phyloP scores from a whole-genome alignment of 2,888 invertebrate species.

The Maniola hyperantus region DNA sequence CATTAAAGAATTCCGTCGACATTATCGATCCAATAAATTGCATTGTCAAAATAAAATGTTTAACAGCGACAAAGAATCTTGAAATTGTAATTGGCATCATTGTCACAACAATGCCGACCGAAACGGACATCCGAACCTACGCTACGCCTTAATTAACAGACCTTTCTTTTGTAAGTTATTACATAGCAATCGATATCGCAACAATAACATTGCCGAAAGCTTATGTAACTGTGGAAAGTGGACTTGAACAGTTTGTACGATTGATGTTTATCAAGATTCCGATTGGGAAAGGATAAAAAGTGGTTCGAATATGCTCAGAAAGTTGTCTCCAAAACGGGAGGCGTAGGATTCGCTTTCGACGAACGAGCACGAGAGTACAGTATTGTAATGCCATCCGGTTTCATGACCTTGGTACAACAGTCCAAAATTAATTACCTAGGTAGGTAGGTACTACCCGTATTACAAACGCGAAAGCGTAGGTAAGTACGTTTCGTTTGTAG shows the following conservation, averaged over 20 bases:
- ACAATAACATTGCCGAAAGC: conserved; percentile 58
- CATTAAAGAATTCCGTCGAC: conserved; percentile 8
- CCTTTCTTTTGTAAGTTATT: conserved; percentile 57
- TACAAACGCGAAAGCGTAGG: too few species aligned
- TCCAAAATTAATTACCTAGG: conserved; percentile 50
- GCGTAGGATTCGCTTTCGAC: conserved; percentile 72
- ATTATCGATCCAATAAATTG: conserved; percentile 22
- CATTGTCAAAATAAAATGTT: conserved; percentile 20
- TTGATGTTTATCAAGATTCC: conserved; percentile 71
- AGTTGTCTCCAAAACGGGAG: conserved; percentile 74
- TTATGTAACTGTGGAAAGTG: conserved; percentile 75
- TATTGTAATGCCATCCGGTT: conserved; percentile 68
- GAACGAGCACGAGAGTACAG: conserved; percentile 69
- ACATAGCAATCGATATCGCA: conserved; percentile 49
- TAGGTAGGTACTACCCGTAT: too few species aligned
- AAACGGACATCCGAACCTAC: conserved; percentile 50
- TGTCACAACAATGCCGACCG: conserved; percentile 37
- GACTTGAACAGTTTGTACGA: conserved; percentile 66
- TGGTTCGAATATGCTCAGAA: conserved; percentile 70
- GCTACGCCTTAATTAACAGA: conserved; percentile 62
- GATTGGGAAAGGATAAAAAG: conserved; percentile 77
- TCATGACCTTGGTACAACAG: conserved; percentile 66
- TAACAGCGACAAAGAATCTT: conserved; percentile 29
- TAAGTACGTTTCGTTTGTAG: too few species aligned
- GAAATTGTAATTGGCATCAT: conserved; percentile 32